Percentiles rank a stretch among this genome's conserved stretches.
phyloP scores from a whole-genome alignment of 2,888 invertebrate genomes.

The Lamellibrachia columna region DNA sequence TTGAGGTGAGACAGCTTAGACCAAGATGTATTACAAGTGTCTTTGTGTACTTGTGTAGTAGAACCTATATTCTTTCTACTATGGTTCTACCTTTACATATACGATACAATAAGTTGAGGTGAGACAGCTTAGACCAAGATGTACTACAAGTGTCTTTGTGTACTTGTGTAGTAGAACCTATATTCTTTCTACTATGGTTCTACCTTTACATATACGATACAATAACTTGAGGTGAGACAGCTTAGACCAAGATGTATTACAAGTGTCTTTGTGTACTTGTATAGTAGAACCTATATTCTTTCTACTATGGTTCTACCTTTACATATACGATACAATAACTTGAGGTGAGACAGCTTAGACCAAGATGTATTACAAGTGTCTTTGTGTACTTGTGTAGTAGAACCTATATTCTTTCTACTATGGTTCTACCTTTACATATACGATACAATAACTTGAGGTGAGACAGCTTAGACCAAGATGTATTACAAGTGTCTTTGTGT shows the following conservation, averaged over 20 bases:
- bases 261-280: constrained; percentile 17
- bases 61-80: too few species aligned
- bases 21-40: constrained; percentile 21
- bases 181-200: too few species aligned
- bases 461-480: constrained; percentile 29
- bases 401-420: too few species aligned
- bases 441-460: constrained; percentile 80
- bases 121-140: constrained; percentile 32
- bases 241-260: constrained; percentile 13
- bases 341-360: constrained; percentile 69
- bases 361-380: constrained; percentile 19
- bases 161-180: constrained; percentile 43
- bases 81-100: too few species aligned
- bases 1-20: constrained; percentile 70
- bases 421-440: too few species aligned
- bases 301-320: too few species aligned
- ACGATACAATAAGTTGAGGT: too few species aligned
- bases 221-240: constrained; percentile 78
- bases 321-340: too few species aligned
- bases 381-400: constrained; percentile 43
- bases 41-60: too few species aligned
- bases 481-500: constrained; percentile 17
- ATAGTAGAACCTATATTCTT: too few species aligned
- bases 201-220: constrained; percentile 59
- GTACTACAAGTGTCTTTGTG: background rate